Conservation (phyloP, 2,888 invertebrate species). For the Trachelus iudaicus region DNA sequence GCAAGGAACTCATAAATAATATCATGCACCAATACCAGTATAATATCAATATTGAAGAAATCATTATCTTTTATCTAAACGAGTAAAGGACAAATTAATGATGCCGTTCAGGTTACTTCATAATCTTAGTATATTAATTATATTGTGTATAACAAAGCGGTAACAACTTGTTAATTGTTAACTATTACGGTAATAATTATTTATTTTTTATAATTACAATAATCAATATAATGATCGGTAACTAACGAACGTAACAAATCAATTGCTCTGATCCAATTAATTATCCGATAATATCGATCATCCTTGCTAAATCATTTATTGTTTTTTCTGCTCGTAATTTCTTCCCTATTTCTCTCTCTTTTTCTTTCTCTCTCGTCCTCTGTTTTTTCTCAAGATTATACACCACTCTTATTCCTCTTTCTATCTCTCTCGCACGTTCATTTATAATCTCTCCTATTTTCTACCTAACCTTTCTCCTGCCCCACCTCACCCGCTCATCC, state of each 20-base stretch:
- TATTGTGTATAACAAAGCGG: constrained; percentile 65
- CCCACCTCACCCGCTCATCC: constrained; percentile 24
- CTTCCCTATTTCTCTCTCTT: constrained; percentile 7
- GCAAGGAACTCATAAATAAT: background rate
- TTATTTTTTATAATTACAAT: constrained; percentile 61
- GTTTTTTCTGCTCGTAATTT: constrained; percentile 25
- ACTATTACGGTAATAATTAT: constrained; percentile 63
- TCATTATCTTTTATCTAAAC: background rate
- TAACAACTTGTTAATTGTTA: constrained; percentile 64
- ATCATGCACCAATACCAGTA: background rate
- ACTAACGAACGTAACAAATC: constrained; percentile 57
- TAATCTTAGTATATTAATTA: constrained; percentile 64
- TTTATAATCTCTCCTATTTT: background rate
- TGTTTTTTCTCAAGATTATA: background rate
- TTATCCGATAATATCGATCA: constrained; percentile 46
- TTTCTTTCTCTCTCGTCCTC: background rate
- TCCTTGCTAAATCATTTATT: constrained; percentile 44
- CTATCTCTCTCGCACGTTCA: background rate
- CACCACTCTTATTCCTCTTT: background rate
- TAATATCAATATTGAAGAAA: background rate
- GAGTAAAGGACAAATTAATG: constrained; percentile 61
- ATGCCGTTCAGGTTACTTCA: constrained; percentile 38
- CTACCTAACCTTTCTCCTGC: background rate
- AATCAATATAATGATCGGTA: constrained; percentile 61
- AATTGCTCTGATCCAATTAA: constrained; percentile 40